phyloP scores from a whole-genome alignment of 2,888 invertebrate species.

The Cybosia mesomella region DNA sequence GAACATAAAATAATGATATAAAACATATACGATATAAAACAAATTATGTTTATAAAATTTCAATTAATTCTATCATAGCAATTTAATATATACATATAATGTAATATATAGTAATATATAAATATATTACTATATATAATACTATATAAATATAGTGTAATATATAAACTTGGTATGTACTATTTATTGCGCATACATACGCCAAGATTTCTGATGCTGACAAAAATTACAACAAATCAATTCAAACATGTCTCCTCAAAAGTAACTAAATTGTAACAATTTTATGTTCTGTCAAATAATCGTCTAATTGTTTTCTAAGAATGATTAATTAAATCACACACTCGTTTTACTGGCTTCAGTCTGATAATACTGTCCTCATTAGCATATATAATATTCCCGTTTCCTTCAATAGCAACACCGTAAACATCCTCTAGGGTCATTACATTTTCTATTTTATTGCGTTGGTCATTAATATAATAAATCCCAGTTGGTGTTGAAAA shows the following conservation, averaged over 20 bases:
- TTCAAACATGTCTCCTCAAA: too few relatives aligned
- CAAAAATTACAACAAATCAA: too few relatives aligned
- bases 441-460: constrained; percentile 33
- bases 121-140: too few relatives aligned
- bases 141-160: too few relatives aligned
- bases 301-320: constrained; percentile 1
- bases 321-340: constrained; percentile 31
- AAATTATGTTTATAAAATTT: neutral
- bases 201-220: too few relatives aligned
- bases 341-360: constrained; percentile 43
- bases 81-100: neutral
- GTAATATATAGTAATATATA: too few relatives aligned
- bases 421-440: constrained; percentile 32
- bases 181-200: too few relatives aligned
- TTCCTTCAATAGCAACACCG: constrained; percentile 54
- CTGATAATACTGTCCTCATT: constrained; percentile 51
- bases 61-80: neutral
- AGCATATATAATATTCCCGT: constrained; percentile 57
- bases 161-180: too few relatives aligned
- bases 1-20: neutral
- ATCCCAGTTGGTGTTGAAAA: constrained; percentile 54
- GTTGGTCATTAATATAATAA: constrained; percentile 42
- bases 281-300: neutral
- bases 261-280: neutral
- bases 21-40: neutral